Base-by-base conservation (phyloP, 2,797 vertebrate genomes). In the Xiphophorus birchmanni region DNA sequence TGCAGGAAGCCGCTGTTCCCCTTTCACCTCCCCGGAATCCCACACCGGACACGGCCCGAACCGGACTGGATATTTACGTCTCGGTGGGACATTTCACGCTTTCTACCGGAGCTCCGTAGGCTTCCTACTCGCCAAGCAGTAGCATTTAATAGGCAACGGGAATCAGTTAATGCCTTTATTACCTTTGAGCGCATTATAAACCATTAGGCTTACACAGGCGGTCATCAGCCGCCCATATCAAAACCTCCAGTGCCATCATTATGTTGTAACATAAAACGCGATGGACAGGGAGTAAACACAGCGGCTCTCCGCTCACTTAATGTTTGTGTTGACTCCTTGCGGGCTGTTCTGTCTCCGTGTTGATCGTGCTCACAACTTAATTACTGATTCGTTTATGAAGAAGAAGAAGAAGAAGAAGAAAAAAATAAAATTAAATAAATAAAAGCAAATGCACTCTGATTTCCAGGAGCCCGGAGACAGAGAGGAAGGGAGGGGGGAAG, bases 51-150 rank as follows among this genome's bases (percentile, higher is more conserved):
- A 74, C 80, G 81, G 88, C 76, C 90, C 81, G 85, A 73, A 13
- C 90, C 45, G 82, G 82, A 90, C 88, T 74, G 86, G 86, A 58
- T 63, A 80, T 83, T 80, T 80, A 78, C 89, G 80, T 84, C 90
- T 91, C 90, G 92, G 91, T 94, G 94, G 93, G 94, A 91, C 87
- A 88, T 93, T 91, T 92, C 82, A 86, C 79, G 83, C 67, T 80
- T 26, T 86, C 86, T 81, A 81, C 75, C 0, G 74, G 85, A 89
- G 77, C 80, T 50, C 65, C 54, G 65, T 82, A 48, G 44, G 72
- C 58, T 69, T 65, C 29, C 71, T 56, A 63, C 76, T 76, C 77
- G 52, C 11, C 79, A 81, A 50, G 77, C 78, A 80, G 21, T 47
- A 79, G 86, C 85, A 18, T 85, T 85, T 89, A 84, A 88, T 83